A percentile compares a stretch with the other conserved stretches of the same genome.
phyloP scores from a whole-genome alignment of 2,888 invertebrate species.

The Lycocerus yunnanus region DNA sequence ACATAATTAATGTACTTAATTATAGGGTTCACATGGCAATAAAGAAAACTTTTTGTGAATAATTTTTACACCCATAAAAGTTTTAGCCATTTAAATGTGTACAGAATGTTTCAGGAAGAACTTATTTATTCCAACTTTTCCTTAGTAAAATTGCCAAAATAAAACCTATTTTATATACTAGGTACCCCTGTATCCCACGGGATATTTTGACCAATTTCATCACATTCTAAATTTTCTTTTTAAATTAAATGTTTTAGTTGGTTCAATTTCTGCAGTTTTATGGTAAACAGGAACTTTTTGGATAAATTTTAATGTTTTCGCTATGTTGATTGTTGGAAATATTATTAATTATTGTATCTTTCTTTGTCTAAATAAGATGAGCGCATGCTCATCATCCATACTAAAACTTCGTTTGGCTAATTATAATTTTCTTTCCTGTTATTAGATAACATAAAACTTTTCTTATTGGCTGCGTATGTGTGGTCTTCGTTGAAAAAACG shows the following conservation, averaged over 20 bases:
- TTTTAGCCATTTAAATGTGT: no score
- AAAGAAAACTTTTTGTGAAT: neutral
- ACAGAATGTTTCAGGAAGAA: neutral
- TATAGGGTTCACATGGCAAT: neutral
- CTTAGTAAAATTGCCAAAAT: no score
- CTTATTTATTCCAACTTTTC: neutral
- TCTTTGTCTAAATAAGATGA: neutral
- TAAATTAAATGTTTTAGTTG: no score
- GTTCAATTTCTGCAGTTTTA: no score
- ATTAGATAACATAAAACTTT: slow-evolving; percentile 1
- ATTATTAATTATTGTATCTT: neutral
- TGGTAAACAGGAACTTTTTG: no score
- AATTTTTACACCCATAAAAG: neutral
- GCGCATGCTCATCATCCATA: neutral
- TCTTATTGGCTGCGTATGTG: slow-evolving; percentile 3
- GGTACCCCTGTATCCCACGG: no score
- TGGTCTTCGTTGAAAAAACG: neutral
- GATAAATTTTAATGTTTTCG: no score
- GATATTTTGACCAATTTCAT: no score
- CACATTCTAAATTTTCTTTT: no score
- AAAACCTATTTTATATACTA: no score
- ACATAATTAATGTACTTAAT: slow-evolving; percentile 1
- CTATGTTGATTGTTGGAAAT: no score
- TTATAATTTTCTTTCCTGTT: slow-evolving; percentile 5
- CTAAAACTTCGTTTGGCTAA: neutral